Conservation (phyloP, 2,888 invertebrate genomes). For the Xestia sexstrigata region DNA sequence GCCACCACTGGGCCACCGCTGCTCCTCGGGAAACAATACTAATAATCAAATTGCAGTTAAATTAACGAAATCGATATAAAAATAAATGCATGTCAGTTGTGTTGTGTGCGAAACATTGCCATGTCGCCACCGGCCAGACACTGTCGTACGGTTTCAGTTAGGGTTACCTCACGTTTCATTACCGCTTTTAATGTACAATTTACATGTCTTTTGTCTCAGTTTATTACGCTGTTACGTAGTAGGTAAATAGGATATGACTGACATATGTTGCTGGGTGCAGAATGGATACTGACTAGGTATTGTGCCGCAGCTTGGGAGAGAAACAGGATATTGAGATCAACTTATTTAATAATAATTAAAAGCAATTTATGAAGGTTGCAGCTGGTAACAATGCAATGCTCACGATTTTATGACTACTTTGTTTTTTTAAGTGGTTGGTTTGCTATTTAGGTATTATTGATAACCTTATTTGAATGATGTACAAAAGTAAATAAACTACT, state of each 20-base stretch:
- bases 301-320: not conserved
- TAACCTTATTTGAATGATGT: not conserved
- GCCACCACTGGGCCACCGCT: too few relatives aligned
- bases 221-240: not conserved
- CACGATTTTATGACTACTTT: not conserved
- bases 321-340: not conserved
- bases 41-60: conserved; percentile 16
- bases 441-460: not conserved
- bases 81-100: conserved; percentile 56
- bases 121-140: conserved; percentile 75
- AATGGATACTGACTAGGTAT: not conserved
- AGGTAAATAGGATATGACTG: not conserved
- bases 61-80: conserved; percentile 60
- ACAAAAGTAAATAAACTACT: not conserved
- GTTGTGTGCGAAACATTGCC: conserved; percentile 53
- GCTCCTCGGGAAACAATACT: too few relatives aligned
- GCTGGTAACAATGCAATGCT: not conserved
- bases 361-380: not conserved
- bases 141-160: conserved; percentile 79
- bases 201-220: not conserved
- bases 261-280: not conserved
- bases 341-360: not conserved
- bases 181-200: not conserved
- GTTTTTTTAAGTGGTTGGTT: not conserved
- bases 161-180: conserved; percentile 67